Conservation (phyloP, 2,888 invertebrate species). For the Slavum lentiscoides region DNA sequence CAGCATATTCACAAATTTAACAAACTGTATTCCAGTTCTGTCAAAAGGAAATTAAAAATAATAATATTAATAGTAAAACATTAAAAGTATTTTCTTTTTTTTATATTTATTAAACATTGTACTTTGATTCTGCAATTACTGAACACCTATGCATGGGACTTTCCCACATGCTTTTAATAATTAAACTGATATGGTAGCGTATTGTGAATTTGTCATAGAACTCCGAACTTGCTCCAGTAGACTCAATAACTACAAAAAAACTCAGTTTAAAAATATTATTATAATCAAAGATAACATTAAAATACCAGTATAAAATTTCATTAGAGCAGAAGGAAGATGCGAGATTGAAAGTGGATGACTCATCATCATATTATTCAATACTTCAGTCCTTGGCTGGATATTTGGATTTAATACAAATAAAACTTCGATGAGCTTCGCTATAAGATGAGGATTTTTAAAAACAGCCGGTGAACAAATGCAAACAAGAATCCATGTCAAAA, state of each 20-base stretch:
- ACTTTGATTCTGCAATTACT: slow-evolving; percentile 84
- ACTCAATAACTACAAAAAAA: slow-evolving; percentile 76
- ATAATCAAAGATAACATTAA: slow-evolving; percentile 22
- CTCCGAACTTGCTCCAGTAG: slow-evolving; percentile 95
- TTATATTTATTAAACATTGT: slow-evolving; percentile 56
- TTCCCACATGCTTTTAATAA: slow-evolving; percentile 95
- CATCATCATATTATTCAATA: slow-evolving; percentile 78
- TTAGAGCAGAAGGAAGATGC: slow-evolving; percentile 82
- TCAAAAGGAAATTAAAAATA: neutral
- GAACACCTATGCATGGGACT: slow-evolving; percentile 83
- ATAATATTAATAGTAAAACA: neutral
- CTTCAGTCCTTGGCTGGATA: slow-evolving; percentile 61
- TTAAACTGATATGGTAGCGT: slow-evolving; percentile 95
- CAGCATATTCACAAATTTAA: slow-evolving; percentile 95
- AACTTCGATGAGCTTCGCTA: slow-evolving; percentile 89
- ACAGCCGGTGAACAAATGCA: slow-evolving; percentile 88
- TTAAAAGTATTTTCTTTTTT: neutral
- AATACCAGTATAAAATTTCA: slow-evolving; percentile 91
- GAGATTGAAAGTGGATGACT: slow-evolving; percentile 82
- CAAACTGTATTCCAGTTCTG: slow-evolving; percentile 86
- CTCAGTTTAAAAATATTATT: neutral
- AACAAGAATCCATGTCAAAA: slow-evolving; percentile 85
- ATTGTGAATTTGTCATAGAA: slow-evolving; percentile 99
- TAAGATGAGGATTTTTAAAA: slow-evolving; percentile 94
- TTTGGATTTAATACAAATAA: slow-evolving; percentile 63